phyloP scores from a whole-genome alignment of 2,797 vertebrate species.

The Ispidina lecontei region DNA sequence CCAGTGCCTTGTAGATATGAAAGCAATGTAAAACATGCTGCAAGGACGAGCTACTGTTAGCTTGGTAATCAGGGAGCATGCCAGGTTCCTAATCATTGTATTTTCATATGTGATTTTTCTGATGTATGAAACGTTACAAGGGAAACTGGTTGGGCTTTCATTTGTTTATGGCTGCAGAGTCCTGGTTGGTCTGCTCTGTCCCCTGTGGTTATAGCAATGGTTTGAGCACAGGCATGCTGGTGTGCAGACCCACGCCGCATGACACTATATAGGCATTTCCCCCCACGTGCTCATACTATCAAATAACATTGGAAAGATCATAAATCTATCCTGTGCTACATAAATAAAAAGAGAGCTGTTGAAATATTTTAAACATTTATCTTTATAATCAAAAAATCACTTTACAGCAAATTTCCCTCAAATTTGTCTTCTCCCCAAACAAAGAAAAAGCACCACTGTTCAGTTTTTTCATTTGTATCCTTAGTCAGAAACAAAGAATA shows the following conservation, averaged over 20 bases:
- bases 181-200: background rate
- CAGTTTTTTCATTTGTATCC: background rate
- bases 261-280: background rate
- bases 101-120: background rate
- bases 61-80: background rate
- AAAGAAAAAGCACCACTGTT: background rate
- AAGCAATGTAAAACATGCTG: constrained; percentile 1
- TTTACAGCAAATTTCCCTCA: background rate
- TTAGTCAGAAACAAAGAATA: background rate
- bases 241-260: accelerated
- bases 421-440: background rate
- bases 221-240: background rate
- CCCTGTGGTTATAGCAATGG: background rate
- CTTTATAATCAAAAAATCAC: background rate
- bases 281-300: background rate
- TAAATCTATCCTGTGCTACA: background rate
- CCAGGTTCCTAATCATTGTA: background rate
- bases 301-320: background rate
- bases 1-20: constrained; percentile 16
- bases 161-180: background rate
- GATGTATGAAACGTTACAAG: background rate
- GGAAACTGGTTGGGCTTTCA: background rate
- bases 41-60: background rate
- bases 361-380: background rate
- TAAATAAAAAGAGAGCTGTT: background rate